Evolutionary conservation across 1,140 invertebrate genomes (phyloP).

Genomic region (Lepidotrigona ventralis): DNA sequence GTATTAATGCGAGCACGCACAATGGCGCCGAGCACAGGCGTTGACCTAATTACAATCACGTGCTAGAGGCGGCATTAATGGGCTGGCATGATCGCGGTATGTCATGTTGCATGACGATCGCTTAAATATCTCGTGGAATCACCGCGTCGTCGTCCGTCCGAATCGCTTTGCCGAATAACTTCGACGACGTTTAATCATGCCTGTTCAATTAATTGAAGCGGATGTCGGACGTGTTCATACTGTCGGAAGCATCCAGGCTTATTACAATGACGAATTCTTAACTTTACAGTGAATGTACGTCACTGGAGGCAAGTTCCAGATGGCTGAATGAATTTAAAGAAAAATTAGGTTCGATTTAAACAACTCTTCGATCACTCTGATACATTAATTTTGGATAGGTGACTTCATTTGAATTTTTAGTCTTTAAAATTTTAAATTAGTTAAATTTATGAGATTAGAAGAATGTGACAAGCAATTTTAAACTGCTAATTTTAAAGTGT

Average conservation of each 20-base stretch:
- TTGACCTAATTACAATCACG: conserved; percentile 60
- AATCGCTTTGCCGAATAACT: background rate
- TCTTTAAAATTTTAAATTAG: no score
- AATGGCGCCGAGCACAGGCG: conserved; percentile 40
- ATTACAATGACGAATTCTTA: background rate
- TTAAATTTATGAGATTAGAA: no score
- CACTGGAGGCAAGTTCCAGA: no score
- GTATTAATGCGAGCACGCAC: conserved; percentile 36
- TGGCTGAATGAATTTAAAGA: no score
- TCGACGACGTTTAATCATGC: conserved; percentile 20
- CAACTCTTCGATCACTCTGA: no score
- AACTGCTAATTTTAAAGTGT: no score
- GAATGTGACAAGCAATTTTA: no score
- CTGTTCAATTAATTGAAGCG: background rate
- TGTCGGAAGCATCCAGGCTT: background rate
- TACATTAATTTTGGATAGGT: no score
- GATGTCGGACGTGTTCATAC: background rate
- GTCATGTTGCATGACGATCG: conserved; percentile 23
- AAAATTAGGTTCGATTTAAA: no score
- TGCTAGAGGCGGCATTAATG: conserved; percentile 50
- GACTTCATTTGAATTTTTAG: no score
- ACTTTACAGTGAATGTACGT: background rate
- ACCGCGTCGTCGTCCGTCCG: background rate
- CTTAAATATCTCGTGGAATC: conserved; percentile 56
- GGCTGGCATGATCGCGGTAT: conserved; percentile 39